A percentile compares a stretch with the other conserved stretches of the same genome.
Evolutionary conservation across 2,113 vertebrate species (phyloP).

Genomic region (Elgaria multicarinata): DNA sequence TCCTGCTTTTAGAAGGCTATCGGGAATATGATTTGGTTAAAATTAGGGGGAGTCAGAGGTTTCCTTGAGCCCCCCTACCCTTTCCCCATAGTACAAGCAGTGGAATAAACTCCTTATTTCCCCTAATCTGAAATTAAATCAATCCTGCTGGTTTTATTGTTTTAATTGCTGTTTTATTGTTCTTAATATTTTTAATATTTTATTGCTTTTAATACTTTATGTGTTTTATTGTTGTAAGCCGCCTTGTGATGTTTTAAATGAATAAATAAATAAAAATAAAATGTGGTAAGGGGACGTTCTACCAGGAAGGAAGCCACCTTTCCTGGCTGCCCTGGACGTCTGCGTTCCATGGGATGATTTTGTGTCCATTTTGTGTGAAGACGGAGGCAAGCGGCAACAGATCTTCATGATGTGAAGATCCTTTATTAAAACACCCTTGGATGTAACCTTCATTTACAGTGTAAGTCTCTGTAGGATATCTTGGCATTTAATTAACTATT

Average conservation of each 20-base stretch:
- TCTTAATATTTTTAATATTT: too few relatives aligned
- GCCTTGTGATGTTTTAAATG: too few relatives aligned
- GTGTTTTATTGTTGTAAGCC: too few relatives aligned
- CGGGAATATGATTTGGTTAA: neutral
- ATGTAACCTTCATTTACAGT: conserved; percentile 7
- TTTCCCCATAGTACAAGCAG: neutral
- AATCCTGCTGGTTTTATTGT: too few relatives aligned
- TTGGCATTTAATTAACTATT: conserved; percentile 15
- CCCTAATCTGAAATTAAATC: too few relatives aligned
- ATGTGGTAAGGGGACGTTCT: neutral
- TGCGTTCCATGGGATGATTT: neutral
- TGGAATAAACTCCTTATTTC: neutral
- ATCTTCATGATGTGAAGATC: neutral
- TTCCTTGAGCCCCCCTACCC: neutral
- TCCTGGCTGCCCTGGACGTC: neutral
- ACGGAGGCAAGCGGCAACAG: neutral
- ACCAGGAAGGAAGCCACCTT: neutral
- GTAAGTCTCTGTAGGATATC: neutral
- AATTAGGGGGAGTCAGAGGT: neutral
- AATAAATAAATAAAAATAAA: too few relatives aligned
- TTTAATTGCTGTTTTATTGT: too few relatives aligned
- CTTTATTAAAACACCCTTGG: conserved; percentile 16
- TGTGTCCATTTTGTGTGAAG: neutral
- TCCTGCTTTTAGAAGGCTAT: neutral
- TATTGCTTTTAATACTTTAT: too few relatives aligned